Conservation (phyloP, 1,140 invertebrate species). For the Drosophila ercepeae region DNA sequence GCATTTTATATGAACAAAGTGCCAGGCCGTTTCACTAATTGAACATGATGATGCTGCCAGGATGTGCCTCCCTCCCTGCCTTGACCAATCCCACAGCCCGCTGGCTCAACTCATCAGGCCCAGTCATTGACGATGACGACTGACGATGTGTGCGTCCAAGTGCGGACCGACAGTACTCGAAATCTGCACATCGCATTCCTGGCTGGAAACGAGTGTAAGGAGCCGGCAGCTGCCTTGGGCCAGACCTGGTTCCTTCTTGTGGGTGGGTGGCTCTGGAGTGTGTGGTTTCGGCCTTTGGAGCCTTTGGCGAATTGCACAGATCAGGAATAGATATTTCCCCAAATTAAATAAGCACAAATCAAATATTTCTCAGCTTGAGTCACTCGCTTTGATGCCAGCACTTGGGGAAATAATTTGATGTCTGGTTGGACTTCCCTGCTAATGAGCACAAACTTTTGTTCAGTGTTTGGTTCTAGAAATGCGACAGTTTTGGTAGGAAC, state of each 20-base stretch:
- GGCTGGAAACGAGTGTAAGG: neutral
- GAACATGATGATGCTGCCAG: constrained; percentile 60
- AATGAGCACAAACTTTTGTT: neutral
- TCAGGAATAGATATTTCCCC: constrained; percentile 58
- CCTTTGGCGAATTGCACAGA: constrained; percentile 17
- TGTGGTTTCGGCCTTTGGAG: constrained; percentile 17
- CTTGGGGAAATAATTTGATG: neutral
- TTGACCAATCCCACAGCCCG: neutral
- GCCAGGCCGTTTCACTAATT: constrained; percentile 64
- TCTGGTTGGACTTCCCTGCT: too few species aligned
- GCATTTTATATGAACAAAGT: constrained; percentile 73
- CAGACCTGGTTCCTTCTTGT: constrained; percentile 46
- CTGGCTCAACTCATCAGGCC: constrained; percentile 43
- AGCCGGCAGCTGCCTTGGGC: constrained; percentile 45
- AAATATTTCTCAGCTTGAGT: constrained; percentile 77
- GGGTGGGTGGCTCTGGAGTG: neutral
- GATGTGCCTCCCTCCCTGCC: constrained; percentile 22
- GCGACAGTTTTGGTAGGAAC: too few species aligned
- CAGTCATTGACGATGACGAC: constrained; percentile 48
- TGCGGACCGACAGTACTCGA: constrained; percentile 68
- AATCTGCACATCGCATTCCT: constrained; percentile 59
- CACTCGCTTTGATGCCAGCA: constrained; percentile 19
- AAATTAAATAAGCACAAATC: constrained; percentile 81
- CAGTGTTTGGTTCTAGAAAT: too few species aligned
- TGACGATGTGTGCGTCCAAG: too few species aligned